Conservation (phyloP, 2,888 invertebrate species). For the Tenthredo mesomela region DNA sequence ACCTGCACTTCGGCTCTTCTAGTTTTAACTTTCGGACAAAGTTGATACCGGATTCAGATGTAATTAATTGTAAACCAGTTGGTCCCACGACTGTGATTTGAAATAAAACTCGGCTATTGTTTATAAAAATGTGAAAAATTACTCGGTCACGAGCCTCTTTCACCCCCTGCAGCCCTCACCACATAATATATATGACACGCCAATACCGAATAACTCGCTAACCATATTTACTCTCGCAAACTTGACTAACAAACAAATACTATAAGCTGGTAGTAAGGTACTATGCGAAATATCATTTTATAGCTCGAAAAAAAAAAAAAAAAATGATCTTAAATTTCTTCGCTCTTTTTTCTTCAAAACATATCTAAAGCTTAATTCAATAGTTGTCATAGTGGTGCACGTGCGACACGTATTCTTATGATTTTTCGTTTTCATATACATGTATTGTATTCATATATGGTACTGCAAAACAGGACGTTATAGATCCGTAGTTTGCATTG, state of each 20-base stretch:
- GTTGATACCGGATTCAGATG: background rate
- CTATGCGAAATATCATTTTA: background rate
- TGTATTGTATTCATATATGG: background rate
- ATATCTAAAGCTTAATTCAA: background rate
- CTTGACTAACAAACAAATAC: background rate
- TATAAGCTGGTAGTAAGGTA: background rate
- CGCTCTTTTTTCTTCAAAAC: background rate
- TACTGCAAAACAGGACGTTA: background rate
- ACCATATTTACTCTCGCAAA: background rate
- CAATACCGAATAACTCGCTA: slow-evolving; percentile 32
- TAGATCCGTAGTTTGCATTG: slow-evolving; percentile 28
- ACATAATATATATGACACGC: background rate
- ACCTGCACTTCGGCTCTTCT: background rate
- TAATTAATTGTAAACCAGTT: background rate
- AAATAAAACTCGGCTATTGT: background rate
- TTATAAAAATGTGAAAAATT: background rate
- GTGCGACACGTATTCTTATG: slow-evolving; percentile 19
- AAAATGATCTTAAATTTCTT: background rate
- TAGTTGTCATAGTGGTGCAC: slow-evolving; percentile 38
- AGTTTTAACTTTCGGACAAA: background rate
- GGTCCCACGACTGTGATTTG: background rate
- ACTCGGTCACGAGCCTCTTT: slow-evolving; percentile 9
- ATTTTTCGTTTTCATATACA: background rate
- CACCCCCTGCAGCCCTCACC: background rate
- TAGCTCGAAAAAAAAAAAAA: too few relatives aligned